Conservation (phyloP, 2,113 vertebrate species). For the Pollimyrus isidori region DNA sequence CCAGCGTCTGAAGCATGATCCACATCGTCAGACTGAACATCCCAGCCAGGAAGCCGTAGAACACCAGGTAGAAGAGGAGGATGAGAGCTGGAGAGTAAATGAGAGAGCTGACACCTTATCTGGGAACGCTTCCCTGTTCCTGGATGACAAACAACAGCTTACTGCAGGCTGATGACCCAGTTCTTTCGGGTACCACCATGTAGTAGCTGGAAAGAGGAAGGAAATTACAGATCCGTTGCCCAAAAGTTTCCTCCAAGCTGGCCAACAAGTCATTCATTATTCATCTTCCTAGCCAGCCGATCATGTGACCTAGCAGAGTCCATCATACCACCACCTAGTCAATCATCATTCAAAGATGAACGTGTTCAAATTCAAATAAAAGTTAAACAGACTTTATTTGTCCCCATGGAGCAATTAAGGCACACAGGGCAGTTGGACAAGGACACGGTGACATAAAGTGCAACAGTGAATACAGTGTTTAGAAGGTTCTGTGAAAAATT, state of each 20-base stretch:
- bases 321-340: background rate
- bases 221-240: background rate
- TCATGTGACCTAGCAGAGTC: background rate
- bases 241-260: background rate
- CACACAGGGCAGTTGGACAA: too few species aligned
- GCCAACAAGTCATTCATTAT: background rate
- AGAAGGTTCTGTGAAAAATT: too few species aligned
- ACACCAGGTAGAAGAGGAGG: constrained; percentile 85
- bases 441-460: too few species aligned
- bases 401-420: too few species aligned
- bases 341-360: background rate
- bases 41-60: constrained; percentile 84
- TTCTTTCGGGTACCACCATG: background rate
- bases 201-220: background rate
- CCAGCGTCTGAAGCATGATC: constrained; percentile 87
- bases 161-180: background rate
- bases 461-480: too few species aligned
- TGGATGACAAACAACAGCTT: background rate
- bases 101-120: background rate
- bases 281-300: background rate
- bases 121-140: background rate
- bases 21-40: constrained; percentile 92
- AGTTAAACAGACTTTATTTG: too few species aligned
- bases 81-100: constrained; percentile 69
- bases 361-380: background rate